A percentile compares a stretch with the other conserved stretches of the same genome.
Conservation (phyloP, 53 echinoderm and acorn worm species). For the Mesocentrotus franciscanus region DNA sequence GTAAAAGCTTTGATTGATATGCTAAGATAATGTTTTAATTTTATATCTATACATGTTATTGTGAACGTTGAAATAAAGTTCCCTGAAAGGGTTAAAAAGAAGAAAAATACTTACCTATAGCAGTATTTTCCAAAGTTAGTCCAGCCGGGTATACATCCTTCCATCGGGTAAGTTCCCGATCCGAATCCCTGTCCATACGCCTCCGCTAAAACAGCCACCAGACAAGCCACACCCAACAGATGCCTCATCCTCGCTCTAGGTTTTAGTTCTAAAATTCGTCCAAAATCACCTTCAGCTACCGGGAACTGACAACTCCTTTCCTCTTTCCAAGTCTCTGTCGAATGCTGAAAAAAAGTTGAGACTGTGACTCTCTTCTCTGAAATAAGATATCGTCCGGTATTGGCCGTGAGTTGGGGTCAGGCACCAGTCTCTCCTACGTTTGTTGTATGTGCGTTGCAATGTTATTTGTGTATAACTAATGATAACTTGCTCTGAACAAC, state of each 20-base stretch:
- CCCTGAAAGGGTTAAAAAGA: too few species aligned
- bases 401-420: not conserved
- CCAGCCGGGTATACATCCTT: slow-evolving; percentile 54
- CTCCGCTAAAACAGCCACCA: not conserved
- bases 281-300: not conserved
- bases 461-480: not conserved
- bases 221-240: not conserved
- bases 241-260: not conserved
- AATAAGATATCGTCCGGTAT: not conserved
- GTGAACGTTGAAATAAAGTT: too few species aligned
- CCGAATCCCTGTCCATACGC: not conserved
- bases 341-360: not conserved
- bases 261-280: not conserved
- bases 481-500: not conserved
- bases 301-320: not conserved
- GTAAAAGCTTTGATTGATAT: too few species aligned
- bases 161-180: not conserved
- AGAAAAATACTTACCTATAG: slow-evolving; percentile 34
- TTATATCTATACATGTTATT: too few species aligned
- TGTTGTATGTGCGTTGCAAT: not conserved
- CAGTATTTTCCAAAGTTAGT: slow-evolving; percentile 62
- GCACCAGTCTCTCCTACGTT: not conserved
- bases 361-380: not conserved
- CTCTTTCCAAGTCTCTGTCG: not conserved
- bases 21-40: too few species aligned